phyloP scores from a whole-genome alignment of 2,888 invertebrate species.

The Enoplolaimus lenunculus region DNA sequence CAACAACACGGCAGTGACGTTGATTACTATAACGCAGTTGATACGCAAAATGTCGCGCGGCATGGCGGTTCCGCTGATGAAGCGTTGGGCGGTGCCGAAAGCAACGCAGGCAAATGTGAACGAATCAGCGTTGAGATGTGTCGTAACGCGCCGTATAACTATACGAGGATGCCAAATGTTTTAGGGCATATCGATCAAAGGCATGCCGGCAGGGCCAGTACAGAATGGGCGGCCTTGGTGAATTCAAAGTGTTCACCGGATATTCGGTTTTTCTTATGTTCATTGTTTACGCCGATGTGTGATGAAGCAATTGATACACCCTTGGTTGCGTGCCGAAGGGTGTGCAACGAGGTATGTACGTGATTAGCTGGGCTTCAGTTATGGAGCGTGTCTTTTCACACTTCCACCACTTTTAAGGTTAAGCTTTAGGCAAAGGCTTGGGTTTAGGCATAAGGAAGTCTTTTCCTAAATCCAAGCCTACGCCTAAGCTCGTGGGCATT shows the following conservation, averaged over 20 bases:
- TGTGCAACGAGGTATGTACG: conserved; percentile 57
- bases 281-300: conserved; percentile 76
- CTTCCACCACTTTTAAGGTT: conserved; percentile 2
- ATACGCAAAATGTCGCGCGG: no score
- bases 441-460: no score
- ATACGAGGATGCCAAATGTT: conserved; percentile 71
- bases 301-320: conserved; percentile 68
- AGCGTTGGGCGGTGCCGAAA: no score
- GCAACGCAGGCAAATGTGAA: conserved; percentile 51
- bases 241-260: conserved; percentile 65
- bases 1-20: no score
- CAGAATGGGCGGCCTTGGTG: conserved; percentile 47
- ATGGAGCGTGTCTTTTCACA: conserved; percentile 45
- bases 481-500: no score
- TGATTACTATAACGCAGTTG: no score
- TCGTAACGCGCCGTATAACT: conserved; percentile 66
- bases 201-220: conserved; percentile 20
- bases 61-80: no score
- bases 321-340: conserved; percentile 67
- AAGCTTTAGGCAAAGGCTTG: no score
- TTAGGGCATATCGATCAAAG: conserved; percentile 65
- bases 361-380: no score
- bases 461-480: no score
- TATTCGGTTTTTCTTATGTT: conserved; percentile 71
- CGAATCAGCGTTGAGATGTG: conserved; percentile 63